Percentiles rank a stretch among this genome's conserved stretches.
Conservation (phyloP, 2,888 invertebrate genomes). For the Tillus elongatus region DNA sequence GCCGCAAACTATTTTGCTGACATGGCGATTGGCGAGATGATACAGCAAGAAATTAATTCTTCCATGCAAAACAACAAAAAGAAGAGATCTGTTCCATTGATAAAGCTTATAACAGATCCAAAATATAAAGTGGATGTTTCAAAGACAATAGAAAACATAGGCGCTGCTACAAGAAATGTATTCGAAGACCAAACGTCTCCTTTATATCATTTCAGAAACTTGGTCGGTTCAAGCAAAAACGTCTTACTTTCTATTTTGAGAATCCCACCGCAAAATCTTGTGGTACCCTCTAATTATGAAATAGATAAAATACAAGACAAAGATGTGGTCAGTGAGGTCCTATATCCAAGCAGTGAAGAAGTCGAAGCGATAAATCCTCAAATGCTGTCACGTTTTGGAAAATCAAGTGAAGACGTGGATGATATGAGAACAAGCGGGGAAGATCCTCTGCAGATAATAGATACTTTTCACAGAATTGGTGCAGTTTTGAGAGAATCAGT, state of each 20-base stretch:
- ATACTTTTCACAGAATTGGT: constrained; percentile 31
- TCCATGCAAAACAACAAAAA: too few relatives aligned
- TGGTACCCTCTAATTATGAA: constrained; percentile 35
- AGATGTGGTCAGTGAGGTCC: constrained; percentile 1
- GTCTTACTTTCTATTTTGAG: constrained; percentile 33
- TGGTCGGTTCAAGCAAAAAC: constrained; percentile 35
- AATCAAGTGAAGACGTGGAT: not conserved
- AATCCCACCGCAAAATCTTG: constrained; percentile 34
- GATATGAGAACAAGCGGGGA: constrained; percentile 1
- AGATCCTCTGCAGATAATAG: constrained; percentile 20
- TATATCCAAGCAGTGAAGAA: constrained; percentile 10
- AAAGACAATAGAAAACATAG: constrained; percentile 37
- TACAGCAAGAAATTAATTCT: too few relatives aligned
- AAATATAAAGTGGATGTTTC: constrained; percentile 33
- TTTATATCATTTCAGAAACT: constrained; percentile 35
- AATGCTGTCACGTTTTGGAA: constrained; percentile 10
- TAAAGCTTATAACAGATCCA: constrained; percentile 34
- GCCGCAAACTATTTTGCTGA: too few relatives aligned
- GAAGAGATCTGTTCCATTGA: too few relatives aligned
- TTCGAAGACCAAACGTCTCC: constrained; percentile 37
- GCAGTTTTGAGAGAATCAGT: constrained; percentile 33
- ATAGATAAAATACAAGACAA: constrained; percentile 24
- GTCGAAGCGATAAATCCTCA: constrained; percentile 19
- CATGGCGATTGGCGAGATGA: too few relatives aligned
- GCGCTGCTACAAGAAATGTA: constrained; percentile 33